A percentile compares a stretch with the other conserved stretches of the same genome.
Conservation (phyloP, 2,888 invertebrate genomes). For the Nephrocerus scutellatus region DNA sequence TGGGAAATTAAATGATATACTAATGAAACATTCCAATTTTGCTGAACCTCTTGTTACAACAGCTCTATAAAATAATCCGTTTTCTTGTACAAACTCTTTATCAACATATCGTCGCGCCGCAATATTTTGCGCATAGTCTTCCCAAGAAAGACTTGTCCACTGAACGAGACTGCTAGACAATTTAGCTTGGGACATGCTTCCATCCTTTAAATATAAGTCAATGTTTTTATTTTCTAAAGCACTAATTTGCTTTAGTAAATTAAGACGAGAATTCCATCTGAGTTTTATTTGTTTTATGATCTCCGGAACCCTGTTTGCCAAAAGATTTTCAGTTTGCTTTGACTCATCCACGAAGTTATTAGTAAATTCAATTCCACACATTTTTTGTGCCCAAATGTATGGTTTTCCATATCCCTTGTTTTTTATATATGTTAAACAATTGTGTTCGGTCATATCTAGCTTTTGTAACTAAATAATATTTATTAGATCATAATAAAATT, state of each 20-base stretch:
- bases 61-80: conserved; percentile 70
- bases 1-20: conserved; percentile 79
- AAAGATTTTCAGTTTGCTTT: conserved; percentile 3
- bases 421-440: conserved; percentile 47
- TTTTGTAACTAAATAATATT: conserved; percentile 29
- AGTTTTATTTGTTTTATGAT: conserved; percentile 67
- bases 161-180: conserved; percentile 60
- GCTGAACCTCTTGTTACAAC: conserved; percentile 74
- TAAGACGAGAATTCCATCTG: conserved; percentile 66
- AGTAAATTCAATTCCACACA: conserved; percentile 79
- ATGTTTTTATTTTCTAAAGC: conserved; percentile 44
- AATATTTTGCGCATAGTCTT: conserved; percentile 47
- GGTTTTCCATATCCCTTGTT: conserved; percentile 65
- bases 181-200: conserved; percentile 33
- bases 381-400: conserved; percentile 84
- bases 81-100: conserved; percentile 54
- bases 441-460: conserved; percentile 39
- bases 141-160: conserved; percentile 63
- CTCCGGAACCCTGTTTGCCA: conserved; percentile 61
- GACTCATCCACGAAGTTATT: conserved; percentile 29
- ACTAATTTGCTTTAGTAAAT: conserved; percentile 71
- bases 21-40: conserved; percentile 68
- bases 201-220: conserved; percentile 31
- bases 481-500: not conserved
- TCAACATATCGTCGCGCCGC: conserved; percentile 48